Evolutionary conservation across 2,113 vertebrate genomes (phyloP), one percentile per base, ranked within the genome.

Genomic region (Anguilla japonica): DNA sequence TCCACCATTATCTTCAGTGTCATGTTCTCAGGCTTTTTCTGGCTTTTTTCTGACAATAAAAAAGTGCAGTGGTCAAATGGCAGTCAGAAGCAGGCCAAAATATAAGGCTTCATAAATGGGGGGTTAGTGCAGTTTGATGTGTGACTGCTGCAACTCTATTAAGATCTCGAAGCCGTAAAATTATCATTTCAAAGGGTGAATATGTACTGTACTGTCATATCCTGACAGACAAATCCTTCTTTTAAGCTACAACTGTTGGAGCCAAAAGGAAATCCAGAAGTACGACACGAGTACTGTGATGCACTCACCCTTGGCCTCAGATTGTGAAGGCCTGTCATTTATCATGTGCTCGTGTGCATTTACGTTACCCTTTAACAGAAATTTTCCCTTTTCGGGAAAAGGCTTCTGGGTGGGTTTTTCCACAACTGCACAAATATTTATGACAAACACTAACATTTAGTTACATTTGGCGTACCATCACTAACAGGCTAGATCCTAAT

Each of bases 381-480:
- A 71, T 71, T 9, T 16, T 71, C 53, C 71, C 90, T 90, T 88
- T 91, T 93, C 93, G 94, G 94, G 94, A 95, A 94, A 94, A 91
- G 89, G 90, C 91, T 92, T 91, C 91, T 93, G 94, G 94, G 93
- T 92, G 93, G 93, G 93, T 94, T 92, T 89, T 92, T 88, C 82
- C 91, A 92, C 91, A 91, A 90, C 91, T 89, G 91, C 90, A 88
- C 93, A 95, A 94, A 94, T 95, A 95, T 95, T 94, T 95, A 93
- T 91, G 89, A 88, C 92, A 87, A 88, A 92, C 86, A 83, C 89
- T 94, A 93, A 93, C 91, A 92, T 89, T 90, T 89, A 87, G 83
- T 71, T 79, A 90, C 91, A 88, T 86, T 67, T 83, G 91, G 89
- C 82, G 89, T 82, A 67, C 82, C 56, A 82, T 86, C 88, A 26